Conservation (phyloP, 2,888 invertebrate genomes). For the Alitta virens region DNA sequence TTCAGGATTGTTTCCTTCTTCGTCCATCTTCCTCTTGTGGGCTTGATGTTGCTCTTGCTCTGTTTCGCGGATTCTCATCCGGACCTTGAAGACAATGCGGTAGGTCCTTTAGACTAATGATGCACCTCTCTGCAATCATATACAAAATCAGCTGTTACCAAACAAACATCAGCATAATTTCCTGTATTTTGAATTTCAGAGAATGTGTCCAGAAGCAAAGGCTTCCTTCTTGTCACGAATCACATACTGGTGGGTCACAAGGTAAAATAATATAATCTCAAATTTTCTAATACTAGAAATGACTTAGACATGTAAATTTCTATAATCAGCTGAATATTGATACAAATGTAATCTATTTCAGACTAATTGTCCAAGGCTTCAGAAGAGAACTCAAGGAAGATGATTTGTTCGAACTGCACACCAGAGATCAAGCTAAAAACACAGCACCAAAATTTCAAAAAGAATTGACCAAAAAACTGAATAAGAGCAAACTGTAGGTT, state of each 20-base stretch:
- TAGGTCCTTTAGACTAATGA: too few relatives aligned
- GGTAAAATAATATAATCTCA: too few relatives aligned
- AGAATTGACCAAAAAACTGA: too few relatives aligned
- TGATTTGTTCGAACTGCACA: not conserved
- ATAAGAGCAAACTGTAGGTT: too few relatives aligned
- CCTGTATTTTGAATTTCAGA: conserved; percentile 34
- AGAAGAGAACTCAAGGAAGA: not conserved
- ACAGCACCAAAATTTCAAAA: not conserved
- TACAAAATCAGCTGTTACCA: too few relatives aligned
- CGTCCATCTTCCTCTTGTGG: not conserved
- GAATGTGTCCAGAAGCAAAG: conserved; percentile 48
- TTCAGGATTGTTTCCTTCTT: not conserved
- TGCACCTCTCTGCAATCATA: too few relatives aligned
- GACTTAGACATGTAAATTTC: too few relatives aligned
- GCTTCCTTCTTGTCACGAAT: conserved; percentile 53
- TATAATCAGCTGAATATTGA: too few relatives aligned
- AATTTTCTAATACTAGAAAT: too few relatives aligned
- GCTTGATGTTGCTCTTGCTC: not conserved
- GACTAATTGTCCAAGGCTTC: not conserved
- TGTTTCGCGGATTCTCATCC: not conserved
- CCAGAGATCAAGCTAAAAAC: not conserved
- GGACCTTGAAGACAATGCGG: not conserved
- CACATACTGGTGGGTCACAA: conserved; percentile 53
- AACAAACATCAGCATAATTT: too few relatives aligned
- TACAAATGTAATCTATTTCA: too few relatives aligned